Conservation (phyloP, 1,140 invertebrate genomes). For the Vollenhovia emeryi region DNA sequence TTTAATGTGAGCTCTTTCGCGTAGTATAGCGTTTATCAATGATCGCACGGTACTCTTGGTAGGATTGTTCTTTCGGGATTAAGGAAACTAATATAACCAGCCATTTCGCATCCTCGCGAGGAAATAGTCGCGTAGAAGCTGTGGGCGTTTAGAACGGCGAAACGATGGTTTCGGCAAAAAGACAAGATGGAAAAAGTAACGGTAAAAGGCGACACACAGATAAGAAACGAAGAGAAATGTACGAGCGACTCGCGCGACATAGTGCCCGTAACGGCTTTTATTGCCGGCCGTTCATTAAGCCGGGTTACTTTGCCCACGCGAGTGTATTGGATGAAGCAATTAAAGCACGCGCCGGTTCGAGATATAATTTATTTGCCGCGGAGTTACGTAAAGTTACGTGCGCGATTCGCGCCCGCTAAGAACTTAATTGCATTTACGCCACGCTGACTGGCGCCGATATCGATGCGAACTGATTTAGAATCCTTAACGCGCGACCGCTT, state of each 20-base stretch:
- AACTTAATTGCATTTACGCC: conserved; percentile 63
- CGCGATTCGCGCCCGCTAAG: conserved; percentile 2
- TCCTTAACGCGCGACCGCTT: conserved; percentile 35
- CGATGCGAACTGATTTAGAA: conserved; percentile 50
- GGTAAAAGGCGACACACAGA: not conserved
- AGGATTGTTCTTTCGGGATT: not conserved
- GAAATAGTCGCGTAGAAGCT: not conserved
- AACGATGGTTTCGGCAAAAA: conserved; percentile 35
- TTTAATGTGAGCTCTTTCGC: not conserved
- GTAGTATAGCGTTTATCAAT: not conserved
- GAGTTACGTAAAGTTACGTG: conserved; percentile 43
- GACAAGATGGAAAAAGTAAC: not conserved
- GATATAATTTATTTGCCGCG: conserved; percentile 66
- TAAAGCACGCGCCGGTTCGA: conserved; percentile 33
- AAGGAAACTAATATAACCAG: not conserved
- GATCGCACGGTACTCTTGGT: not conserved
- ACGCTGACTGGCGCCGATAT: conserved; percentile 39
- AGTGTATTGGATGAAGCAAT: conserved; percentile 54
- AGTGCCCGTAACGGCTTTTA: conserved; percentile 50
- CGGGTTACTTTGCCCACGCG: conserved; percentile 41
- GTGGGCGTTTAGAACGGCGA: conserved; percentile 14
- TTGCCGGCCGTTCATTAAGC: conserved; percentile 58
- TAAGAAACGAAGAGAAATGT: not conserved
- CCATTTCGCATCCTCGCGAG: not conserved
- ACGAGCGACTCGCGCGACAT: conserved; percentile 17